Percentiles rank a stretch among this genome's conserved stretches.
phyloP scores from a whole-genome alignment of 2,888 invertebrate species.

The Dynastes grantii region DNA sequence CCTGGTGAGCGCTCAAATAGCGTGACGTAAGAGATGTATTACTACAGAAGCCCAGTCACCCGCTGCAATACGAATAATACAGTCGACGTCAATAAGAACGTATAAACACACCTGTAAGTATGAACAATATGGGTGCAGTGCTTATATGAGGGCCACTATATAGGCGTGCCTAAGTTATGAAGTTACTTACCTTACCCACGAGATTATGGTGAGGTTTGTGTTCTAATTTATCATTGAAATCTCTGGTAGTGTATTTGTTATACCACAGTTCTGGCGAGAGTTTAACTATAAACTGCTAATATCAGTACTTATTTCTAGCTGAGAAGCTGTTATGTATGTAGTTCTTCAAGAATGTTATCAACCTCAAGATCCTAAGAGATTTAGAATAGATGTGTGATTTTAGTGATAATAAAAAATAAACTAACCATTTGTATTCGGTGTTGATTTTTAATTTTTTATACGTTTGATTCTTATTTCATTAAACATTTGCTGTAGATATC shows the following conservation, averaged over 20 bases:
- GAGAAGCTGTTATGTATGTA: too few species aligned
- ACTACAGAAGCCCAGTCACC: background rate
- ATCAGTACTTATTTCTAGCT: too few species aligned
- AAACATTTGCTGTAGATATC: too few species aligned
- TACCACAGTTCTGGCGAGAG: background rate
- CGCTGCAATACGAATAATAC: conserved; percentile 11
- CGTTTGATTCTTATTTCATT: too few species aligned
- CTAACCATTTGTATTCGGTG: too few species aligned
- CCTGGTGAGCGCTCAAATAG: conserved; percentile 13
- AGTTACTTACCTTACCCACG: conserved; percentile 14
- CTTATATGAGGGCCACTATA: conserved; percentile 46
- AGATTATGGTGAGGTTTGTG: conserved; percentile 10
- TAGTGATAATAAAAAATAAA: too few species aligned
- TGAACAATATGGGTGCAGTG: conserved; percentile 45
- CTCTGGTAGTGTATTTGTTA: conserved; percentile 17
- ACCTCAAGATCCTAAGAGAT: too few species aligned
- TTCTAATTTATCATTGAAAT: conserved; percentile 29
- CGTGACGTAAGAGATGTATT: background rate
- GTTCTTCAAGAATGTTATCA: too few species aligned
- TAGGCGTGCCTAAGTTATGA: conserved; percentile 30
- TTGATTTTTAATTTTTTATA: too few species aligned
- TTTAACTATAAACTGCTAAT: background rate
- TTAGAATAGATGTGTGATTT: too few species aligned
- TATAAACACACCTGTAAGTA: conserved; percentile 6
- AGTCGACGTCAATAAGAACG: conserved; percentile 10